These are phyloP conservation scores for Thereva unica DNA, from an alignment of 2,888 invertebrate genomes.

Conservation along the genomic window DNA sequence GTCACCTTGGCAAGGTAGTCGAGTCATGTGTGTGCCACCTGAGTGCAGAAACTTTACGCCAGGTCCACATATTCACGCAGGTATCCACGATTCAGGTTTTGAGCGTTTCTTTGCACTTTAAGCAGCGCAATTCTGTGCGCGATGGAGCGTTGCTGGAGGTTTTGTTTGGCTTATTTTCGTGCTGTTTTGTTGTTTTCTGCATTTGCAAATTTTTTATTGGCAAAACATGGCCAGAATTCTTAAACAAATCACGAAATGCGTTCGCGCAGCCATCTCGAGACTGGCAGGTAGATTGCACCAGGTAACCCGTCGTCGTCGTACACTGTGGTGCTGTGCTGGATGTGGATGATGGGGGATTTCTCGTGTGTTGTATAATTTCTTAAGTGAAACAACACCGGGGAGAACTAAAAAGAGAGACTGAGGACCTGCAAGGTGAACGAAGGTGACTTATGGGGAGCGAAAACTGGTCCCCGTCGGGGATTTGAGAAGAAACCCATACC, in stretches of 20 bases:
- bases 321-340: neutral
- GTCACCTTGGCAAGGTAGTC: constrained; percentile 33
- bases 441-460: constrained; percentile 25
- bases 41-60: constrained; percentile 15
- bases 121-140: no score
- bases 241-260: constrained; percentile 35
- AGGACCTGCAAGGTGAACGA: constrained; percentile 11
- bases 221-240: constrained; percentile 18
- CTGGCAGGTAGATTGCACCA: constrained; percentile 3
- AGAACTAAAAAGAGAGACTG: neutral
- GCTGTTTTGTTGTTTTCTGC: neutral
- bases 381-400: no score
- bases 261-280: constrained; percentile 16
- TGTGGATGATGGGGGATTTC: constrained; percentile 12
- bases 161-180: neutral
- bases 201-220: constrained; percentile 3
- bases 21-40: constrained; percentile 18
- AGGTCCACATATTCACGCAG: constrained; percentile 1
- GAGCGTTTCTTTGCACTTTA: constrained; percentile 12
- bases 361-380: constrained; percentile 18
- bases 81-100: neutral
- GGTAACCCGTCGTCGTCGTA: neutral
- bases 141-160: neutral
- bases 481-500: constrained; percentile 7
- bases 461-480: neutral